Base-by-base conservation (phyloP, 2,797 vertebrate genomes). In the Scolopax rusticola region DNA sequence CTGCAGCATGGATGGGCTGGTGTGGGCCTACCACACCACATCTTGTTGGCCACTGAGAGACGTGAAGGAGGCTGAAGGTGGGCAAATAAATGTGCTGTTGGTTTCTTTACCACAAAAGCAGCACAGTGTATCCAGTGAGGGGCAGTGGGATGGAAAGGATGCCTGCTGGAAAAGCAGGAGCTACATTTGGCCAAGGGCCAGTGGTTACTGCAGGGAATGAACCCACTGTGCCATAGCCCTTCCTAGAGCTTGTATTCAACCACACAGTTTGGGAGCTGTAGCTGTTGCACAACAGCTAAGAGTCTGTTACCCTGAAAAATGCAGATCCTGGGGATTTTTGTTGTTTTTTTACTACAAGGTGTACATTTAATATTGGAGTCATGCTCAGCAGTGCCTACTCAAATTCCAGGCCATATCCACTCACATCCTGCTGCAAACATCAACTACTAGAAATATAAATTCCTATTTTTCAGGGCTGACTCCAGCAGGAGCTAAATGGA, bases 181-280 rank as follows among this genome's bases (percentile, higher is more conserved):
- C 18, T 19, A n/a, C 19, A 4, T 15, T 15, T 47, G 56, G 25
- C 33, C 19, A 21, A 15, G 23, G 33, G 38, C 45, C 33, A 3
- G 16, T 0, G 38, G 33, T 28, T 63, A 27, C 28, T 4, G 2
- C 9, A 18, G 32, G 7, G 61, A 30, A 60, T 0, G 0, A 60
- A 18, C 0, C 2, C 59, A 32, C 19, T 0, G 1, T 30, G n/a
- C 32, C 60, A 51, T 3, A 43, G 56, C 16, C 33, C 1, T 0
- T 47, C 33, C 25, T 14, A 74, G 18, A n/a, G 61, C 23, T 20
- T 8, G 0, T 11, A n/a, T 20, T 59, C 20, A 41, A 56, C 19
- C 13, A 71, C 18, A 21, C 2, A 10, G 24, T 24, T 18, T 18
- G n/a, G 41, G 30, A 65, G 24, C 48, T 47, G 33, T 2, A 53